A percentile compares a stretch with the other conserved stretches of the same genome.
phyloP scores from a whole-genome alignment of 2,113 vertebrate species.

The Thalassoma bifasciatum region DNA sequence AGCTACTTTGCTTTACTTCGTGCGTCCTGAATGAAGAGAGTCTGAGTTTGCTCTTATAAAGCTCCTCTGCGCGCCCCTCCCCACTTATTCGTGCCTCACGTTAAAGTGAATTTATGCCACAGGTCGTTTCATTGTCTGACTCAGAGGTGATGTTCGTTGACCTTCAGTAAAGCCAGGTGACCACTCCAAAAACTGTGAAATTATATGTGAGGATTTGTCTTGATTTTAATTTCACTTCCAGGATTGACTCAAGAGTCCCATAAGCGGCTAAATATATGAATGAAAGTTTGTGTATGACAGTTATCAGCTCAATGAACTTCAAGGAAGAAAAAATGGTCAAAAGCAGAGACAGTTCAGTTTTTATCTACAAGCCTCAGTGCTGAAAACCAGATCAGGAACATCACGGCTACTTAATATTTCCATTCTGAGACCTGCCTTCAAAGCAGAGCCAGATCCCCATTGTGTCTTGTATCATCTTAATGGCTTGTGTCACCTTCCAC shows the following conservation, averaged over 20 bases:
- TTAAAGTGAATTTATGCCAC: slow-evolving; percentile 9
- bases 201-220: slow-evolving; percentile 17
- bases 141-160: slow-evolving; percentile 22
- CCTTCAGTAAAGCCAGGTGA: slow-evolving; percentile 26
- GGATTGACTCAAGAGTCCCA: slow-evolving; percentile 9
- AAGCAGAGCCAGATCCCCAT: background rate
- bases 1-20: background rate
- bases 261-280: slow-evolving; percentile 1
- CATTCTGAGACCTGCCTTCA: slow-evolving; percentile 11
- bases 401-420: background rate
- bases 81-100: background rate
- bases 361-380: background rate
- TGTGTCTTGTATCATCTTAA: slow-evolving; percentile 27
- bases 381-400: slow-evolving; percentile 8
- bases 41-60: slow-evolving; percentile 51
- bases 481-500: slow-evolving; percentile 17
- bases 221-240: background rate
- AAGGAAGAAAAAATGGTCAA: background rate
- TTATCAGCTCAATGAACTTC: slow-evolving; percentile 5
- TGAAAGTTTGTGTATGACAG: background rate
- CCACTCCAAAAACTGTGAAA: slow-evolving; percentile 25
- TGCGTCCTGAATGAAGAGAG: slow-evolving; percentile 10
- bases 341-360: background rate
- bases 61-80: slow-evolving; percentile 33
- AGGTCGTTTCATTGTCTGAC: slow-evolving; percentile 6